Evolutionary conservation across 2,888 invertebrate species (phyloP).

Genomic region (Chloroclystis v-ata): DNA sequence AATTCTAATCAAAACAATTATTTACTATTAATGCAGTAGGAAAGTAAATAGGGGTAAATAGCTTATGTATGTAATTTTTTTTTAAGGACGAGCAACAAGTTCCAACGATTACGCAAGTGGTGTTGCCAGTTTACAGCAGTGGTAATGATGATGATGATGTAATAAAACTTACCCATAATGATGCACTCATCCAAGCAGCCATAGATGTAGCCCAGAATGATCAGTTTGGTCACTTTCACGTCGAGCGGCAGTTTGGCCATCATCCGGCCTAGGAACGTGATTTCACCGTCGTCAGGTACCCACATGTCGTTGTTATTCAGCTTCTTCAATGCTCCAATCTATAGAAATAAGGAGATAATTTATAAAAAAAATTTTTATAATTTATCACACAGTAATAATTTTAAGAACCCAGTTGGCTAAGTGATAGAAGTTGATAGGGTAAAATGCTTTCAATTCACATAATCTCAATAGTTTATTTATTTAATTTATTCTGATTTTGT

Average conservation of each 20-base stretch:
- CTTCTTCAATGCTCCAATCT: constrained; percentile 88
- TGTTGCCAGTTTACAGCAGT: too few species aligned
- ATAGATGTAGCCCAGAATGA: constrained; percentile 91
- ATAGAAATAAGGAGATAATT: not conserved
- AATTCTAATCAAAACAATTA: not conserved
- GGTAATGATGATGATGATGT: too few species aligned
- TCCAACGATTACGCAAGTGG: too few species aligned
- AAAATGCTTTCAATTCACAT: too few species aligned
- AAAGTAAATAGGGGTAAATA: too few species aligned
- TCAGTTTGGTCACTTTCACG: constrained; percentile 87
- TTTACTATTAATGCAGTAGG: not conserved
- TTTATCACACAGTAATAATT: not conserved
- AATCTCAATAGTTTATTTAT: too few species aligned
- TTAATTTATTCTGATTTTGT: too few species aligned
- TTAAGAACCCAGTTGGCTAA: not conserved
- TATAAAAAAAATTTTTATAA: not conserved
- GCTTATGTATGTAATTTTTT: too few species aligned
- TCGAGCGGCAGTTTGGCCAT: constrained; percentile 91
- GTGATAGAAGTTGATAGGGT: too few species aligned
- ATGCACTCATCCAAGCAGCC: constrained; percentile 90
- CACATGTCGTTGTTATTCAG: constrained; percentile 70
- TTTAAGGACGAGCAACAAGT: too few species aligned
- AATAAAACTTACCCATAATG: constrained; percentile 87
- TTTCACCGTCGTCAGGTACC: constrained; percentile 85
- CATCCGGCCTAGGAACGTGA: constrained; percentile 90